Percentiles rank a stretch among this genome's conserved stretches.
Evolutionary conservation across 2,113 vertebrate genomes (phyloP).

Genomic region (Callipepla squamata): DNA sequence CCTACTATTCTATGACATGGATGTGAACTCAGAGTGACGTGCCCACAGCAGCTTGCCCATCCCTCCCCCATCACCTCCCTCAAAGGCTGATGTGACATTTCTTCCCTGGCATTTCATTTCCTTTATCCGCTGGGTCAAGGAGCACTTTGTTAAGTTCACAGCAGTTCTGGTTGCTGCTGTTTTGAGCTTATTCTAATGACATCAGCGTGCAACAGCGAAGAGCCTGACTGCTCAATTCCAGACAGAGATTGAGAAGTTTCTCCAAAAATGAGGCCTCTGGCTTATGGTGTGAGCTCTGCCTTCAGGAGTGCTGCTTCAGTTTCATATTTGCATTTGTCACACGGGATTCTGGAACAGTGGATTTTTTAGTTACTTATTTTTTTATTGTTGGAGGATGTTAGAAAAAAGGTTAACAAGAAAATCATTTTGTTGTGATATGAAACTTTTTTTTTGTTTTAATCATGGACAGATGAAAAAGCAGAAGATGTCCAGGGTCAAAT

Average conservation of each 20-base stretch:
- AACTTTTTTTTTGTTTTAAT: background rate
- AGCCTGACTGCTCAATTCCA: background rate
- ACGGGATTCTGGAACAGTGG: background rate
- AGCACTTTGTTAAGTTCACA: background rate
- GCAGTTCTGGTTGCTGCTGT: background rate
- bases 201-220: accelerated
- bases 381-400: background rate
- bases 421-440: background rate
- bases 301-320: background rate
- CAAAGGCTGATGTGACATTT: accelerated
- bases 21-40: background rate
- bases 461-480: background rate
- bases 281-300: background rate
- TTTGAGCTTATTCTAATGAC: background rate
- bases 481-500: background rate
- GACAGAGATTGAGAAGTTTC: background rate
- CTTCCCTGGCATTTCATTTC: background rate
- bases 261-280: background rate
- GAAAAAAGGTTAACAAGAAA: background rate
- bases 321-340: background rate
- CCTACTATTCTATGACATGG: too few relatives aligned
- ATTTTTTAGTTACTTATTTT: background rate
- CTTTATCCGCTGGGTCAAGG: background rate
- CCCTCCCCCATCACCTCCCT: background rate
- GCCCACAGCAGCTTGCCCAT: background rate